Percentiles rank a stretch among this genome's conserved stretches.
Evolutionary conservation across 2,888 invertebrate genomes (phyloP).

Genomic region (Cheilosia pagana): DNA sequence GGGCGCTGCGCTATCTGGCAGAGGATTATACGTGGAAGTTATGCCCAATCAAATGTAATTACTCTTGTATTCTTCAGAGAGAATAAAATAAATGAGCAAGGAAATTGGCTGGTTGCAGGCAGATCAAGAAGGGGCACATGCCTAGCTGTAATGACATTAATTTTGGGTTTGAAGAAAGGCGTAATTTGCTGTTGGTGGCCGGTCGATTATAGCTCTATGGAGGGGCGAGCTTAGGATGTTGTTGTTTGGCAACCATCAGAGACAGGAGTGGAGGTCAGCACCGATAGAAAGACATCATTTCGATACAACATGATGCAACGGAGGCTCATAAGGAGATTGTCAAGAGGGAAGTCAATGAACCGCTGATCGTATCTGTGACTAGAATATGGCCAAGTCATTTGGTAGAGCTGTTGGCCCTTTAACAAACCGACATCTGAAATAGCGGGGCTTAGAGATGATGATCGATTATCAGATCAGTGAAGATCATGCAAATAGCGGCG

Average conservation of each 20-base stretch:
- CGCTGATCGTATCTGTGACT: no score
- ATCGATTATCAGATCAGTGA: no score
- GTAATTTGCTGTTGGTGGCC: background rate
- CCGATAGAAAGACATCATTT: background rate
- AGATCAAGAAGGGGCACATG: conserved; percentile 25
- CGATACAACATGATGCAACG: background rate
- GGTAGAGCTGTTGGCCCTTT: no score
- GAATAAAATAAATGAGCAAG: conserved; percentile 51
- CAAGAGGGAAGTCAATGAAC: no score
- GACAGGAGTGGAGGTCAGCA: background rate
- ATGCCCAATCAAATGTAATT: conserved; percentile 73
- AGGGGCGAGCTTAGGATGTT: background rate
- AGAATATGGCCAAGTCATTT: no score
- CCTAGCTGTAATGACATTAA: conserved; percentile 49
- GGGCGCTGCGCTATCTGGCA: conserved; percentile 8
- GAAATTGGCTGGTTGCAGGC: conserved; percentile 41
- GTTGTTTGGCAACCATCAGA: background rate
- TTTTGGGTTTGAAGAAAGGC: conserved; percentile 24
- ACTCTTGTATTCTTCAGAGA: conserved; percentile 63
- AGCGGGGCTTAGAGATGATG: no score
- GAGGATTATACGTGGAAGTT: conserved; percentile 60
- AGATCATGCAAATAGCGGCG: no score
- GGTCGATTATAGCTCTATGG: background rate
- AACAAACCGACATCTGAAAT: no score
- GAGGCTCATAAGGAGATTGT: no score